Percentiles rank a stretch among this genome's conserved stretches.
Evolutionary conservation across 1,140 invertebrate genomes (phyloP).

Genomic region (Penaeus chinensis): DNA sequence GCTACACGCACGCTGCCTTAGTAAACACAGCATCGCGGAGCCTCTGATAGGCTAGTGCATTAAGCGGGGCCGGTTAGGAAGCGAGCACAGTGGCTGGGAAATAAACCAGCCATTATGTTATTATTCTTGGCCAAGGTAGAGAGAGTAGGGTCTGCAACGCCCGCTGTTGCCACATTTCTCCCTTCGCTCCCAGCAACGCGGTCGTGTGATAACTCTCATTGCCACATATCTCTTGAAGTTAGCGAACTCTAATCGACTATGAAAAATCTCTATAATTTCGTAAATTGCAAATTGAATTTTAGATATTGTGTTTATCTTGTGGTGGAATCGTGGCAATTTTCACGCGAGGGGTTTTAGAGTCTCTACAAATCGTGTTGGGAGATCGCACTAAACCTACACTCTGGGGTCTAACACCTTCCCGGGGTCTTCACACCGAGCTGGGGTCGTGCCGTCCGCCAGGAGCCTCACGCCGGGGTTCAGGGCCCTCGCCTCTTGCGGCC

Average conservation of each 20-base stretch:
- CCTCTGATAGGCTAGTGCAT: background rate
- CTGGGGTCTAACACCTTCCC: no score
- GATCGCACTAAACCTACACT: no score
- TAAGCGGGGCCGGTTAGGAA: constrained; percentile 2
- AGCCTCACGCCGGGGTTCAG: no score
- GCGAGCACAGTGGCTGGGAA: constrained; percentile 4
- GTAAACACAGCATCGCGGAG: no score
- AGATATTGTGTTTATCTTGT: constrained; percentile 60
- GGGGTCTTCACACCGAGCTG: no score
- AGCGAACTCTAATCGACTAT: constrained; percentile 57
- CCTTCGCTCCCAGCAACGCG: background rate
- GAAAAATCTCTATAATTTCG: constrained; percentile 59
- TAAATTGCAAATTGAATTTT: constrained; percentile 61
- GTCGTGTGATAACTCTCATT: constrained; percentile 49
- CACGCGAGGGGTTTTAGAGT: constrained; percentile 32
- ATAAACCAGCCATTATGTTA: constrained; percentile 35
- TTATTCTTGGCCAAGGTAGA: constrained; percentile 26
- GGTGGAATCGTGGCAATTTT: constrained; percentile 52
- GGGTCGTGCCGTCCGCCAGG: no score
- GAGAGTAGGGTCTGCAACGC: background rate
- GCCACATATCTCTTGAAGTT: constrained; percentile 57
- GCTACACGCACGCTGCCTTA: no score
- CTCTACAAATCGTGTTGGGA: no score
- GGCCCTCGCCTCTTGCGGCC: no score
- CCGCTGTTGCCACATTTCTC: constrained; percentile 45